Evolutionary conservation across 2,888 invertebrate species (phyloP), one percentile per base, ranked within the genome.

Genomic region (Yponomeuta sedellus): DNA sequence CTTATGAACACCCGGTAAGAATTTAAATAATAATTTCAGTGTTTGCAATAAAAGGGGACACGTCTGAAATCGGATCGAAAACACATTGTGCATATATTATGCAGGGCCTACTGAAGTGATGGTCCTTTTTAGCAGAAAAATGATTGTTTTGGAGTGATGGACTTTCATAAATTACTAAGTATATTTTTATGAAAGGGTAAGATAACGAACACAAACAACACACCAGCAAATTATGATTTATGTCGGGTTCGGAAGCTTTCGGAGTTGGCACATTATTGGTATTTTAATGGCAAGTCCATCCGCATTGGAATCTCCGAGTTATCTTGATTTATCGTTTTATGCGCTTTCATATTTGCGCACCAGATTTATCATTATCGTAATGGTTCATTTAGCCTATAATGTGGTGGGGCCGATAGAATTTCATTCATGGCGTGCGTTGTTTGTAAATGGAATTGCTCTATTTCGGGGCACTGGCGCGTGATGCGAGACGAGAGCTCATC

Each of bases 261-360:
- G 74, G 77, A 83, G 77, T 85, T 86, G 85, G 85, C 82, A 85
- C 77, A 82, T 81, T 80, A 80, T 80, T 81, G 84, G 86, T 70
- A 88, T 88, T 84, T 86, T 83, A 86, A 88, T 86, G 79, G 84
- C 79, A 69, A 68, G 71, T 72, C 76, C 81, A 87, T 88, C 83
- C 82, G 82, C 86, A 88, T 88, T 52, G 44, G 83, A 80, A 85
- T 82, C 75, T 72, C 71, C 73, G 75, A 76, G 77, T 82, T 88
- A 87, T 89, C 87, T 86, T 86, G 84, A 87, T 85, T 83, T 80
- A 89, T 86, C 70, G 77, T 69, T 71, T 75, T 76, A 79, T 75
- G 74, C 77, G 79, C 78, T 80, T 80, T 76, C 75, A 77, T 77
- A 76, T 74, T 75, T 74, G 74, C 77, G 75, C 72, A 73, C 78